Percentiles rank a stretch among this genome's conserved stretches.
These are phyloP conservation scores for Heliconius nattereri DNA, from an alignment of 1,140 invertebrate species.

Conservation along the genomic window DNA sequence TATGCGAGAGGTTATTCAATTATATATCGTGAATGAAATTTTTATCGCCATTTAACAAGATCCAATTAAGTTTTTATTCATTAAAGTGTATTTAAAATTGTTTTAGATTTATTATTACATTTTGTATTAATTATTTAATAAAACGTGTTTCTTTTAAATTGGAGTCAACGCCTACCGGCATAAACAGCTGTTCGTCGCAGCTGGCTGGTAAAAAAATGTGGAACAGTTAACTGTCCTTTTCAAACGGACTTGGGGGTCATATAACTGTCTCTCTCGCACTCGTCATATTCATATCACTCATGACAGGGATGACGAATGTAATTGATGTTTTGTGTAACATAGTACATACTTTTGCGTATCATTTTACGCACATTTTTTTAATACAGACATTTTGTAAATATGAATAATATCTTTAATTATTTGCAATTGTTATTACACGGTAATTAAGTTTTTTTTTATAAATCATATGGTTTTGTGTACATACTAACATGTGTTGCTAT, in stretches of 20 bases:
- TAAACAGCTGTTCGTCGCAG: conserved; percentile 77
- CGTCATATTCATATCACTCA: conserved; percentile 30
- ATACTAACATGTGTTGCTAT: conserved; percentile 16
- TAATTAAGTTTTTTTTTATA: not conserved
- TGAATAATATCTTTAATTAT: not conserved
- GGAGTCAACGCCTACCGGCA: conserved; percentile 57
- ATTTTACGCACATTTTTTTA: not conserved
- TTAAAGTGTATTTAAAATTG: conserved; percentile 14
- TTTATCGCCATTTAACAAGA: not conserved
- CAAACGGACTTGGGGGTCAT: conserved; percentile 55
- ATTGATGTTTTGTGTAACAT: conserved; percentile 43
- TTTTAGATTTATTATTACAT: not conserved
- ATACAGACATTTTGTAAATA: not conserved
- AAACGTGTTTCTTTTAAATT: conserved; percentile 34
- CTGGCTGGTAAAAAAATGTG: conserved; percentile 76
- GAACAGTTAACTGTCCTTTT: conserved; percentile 72
- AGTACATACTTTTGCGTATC: conserved; percentile 17
- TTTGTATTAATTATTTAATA: conserved; percentile 5
- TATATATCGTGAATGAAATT: not conserved
- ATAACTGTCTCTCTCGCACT: conserved; percentile 56
- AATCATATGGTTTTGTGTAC: conserved; percentile 10
- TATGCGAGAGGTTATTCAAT: not conserved
- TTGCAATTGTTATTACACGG: not conserved
- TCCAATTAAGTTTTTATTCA: not conserved
- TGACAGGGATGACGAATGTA: conserved; percentile 53